These are phyloP conservation scores for Ophiothrix spiculata DNA, from an alignment of 35 echinoderm and acorn worm genomes.

Conservation along the genomic window DNA sequence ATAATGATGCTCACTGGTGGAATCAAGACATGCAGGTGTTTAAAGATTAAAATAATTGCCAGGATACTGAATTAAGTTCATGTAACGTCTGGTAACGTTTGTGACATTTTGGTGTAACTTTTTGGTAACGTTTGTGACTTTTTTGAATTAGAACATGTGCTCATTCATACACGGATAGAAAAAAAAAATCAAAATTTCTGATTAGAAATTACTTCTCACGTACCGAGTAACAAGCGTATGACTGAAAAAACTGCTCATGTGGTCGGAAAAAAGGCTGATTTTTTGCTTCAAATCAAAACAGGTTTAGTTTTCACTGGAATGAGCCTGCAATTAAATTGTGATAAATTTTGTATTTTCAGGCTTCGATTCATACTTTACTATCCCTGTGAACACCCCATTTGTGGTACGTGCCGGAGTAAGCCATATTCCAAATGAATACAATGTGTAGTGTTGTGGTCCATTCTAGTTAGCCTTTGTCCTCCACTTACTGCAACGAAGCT, in stretches of 20 bases:
- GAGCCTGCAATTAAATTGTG: neutral
- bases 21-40: no score
- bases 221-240: neutral
- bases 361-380: neutral
- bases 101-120: no score
- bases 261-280: neutral
- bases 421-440: neutral
- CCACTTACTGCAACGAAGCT: no score
- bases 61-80: no score
- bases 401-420: neutral
- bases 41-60: no score
- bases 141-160: no score
- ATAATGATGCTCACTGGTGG: no score
- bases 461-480: no score
- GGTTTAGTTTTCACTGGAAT: neutral
- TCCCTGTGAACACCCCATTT: neutral
- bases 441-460: no score
- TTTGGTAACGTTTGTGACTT: no score
- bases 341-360: neutral
- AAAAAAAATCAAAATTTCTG: neutral
- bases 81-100: no score
- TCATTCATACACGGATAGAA: neutral
- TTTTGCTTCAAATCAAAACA: neutral
- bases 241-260: neutral
- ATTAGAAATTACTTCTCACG: neutral